These are phyloP conservation scores for Drosophila prosaltans DNA, from an alignment of 1,140 invertebrate species.

Conservation along the genomic window DNA sequence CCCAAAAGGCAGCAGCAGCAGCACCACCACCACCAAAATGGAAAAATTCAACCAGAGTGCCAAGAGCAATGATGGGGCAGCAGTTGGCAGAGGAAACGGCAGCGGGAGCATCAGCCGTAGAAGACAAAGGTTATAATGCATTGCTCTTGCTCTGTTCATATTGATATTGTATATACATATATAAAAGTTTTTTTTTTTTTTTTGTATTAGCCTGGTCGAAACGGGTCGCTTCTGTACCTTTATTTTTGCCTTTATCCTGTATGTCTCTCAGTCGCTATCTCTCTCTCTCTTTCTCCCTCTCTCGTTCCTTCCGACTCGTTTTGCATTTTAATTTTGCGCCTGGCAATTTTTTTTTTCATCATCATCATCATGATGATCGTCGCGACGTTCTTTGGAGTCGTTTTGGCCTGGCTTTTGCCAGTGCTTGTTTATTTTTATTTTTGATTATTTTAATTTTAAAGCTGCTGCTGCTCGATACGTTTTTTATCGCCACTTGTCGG, in stretches of 20 bases:
- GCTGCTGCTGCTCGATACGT: slow-evolving; percentile 59
- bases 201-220: slow-evolving; percentile 42
- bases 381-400: slow-evolving; percentile 43
- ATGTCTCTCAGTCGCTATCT: slow-evolving; percentile 1
- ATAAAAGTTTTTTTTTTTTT: slow-evolving; percentile 11
- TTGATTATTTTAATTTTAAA: slow-evolving; percentile 80
- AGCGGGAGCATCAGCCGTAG: slow-evolving; percentile 40
- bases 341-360: slow-evolving; percentile 58
- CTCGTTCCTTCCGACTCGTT: slow-evolving; percentile 61
- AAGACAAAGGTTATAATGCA: slow-evolving; percentile 67
- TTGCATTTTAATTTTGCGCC: slow-evolving; percentile 76
- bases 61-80: slow-evolving; percentile 36
- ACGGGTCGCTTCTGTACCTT: slow-evolving; percentile 44
- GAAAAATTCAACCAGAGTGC: slow-evolving; percentile 44
- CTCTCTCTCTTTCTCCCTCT: slow-evolving; percentile 21
- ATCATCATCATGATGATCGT: slow-evolving; percentile 43
- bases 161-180: slow-evolving; percentile 53
- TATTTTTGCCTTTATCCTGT: slow-evolving; percentile 26
- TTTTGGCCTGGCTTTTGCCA: slow-evolving; percentile 10
- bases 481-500: slow-evolving; percentile 69
- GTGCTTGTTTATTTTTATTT: slow-evolving; percentile 72
- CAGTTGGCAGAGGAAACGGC: too few species aligned
- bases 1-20: neutral
- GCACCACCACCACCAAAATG: slow-evolving; percentile 1
- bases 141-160: slow-evolving; percentile 50